Conservation (phyloP, 2,888 invertebrate genomes). For the Spatulosminthurus flaviceps region DNA sequence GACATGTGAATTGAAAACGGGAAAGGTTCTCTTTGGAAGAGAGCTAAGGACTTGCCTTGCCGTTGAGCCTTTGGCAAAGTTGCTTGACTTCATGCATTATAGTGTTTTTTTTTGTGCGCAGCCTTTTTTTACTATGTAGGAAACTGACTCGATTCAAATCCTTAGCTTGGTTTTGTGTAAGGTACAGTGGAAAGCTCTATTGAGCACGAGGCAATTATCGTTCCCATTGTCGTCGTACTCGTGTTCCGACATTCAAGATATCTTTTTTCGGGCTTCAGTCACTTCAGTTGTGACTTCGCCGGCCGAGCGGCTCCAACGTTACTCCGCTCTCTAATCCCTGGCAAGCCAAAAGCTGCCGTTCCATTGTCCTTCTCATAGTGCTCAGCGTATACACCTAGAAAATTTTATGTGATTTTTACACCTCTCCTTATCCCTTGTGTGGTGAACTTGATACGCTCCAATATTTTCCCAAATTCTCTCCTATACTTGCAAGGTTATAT, state of each 20-base stretch:
- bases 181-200: conserved; percentile 45
- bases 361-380: too few species aligned
- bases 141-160: conserved; percentile 21
- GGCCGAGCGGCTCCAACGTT: conserved; percentile 42
- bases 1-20: background rate
- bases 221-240: conserved; percentile 62
- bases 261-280: conserved; percentile 56
- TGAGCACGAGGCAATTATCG: conserved; percentile 64
- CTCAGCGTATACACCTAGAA: too few species aligned
- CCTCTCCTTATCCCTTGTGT: too few species aligned
- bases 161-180: background rate
- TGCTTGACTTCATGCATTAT: background rate
- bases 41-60: background rate
- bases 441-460: too few species aligned
- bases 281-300: conserved; percentile 46
- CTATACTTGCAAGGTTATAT: too few species aligned
- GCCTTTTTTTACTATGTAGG: conserved; percentile 1
- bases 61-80: conserved; percentile 1
- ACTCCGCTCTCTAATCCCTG: conserved; percentile 31
- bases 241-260: conserved; percentile 62
- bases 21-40: background rate
- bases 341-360: background rate
- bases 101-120: conserved; percentile 25
- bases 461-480: too few species aligned
- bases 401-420: too few species aligned